Percentiles rank a stretch among this genome's conserved stretches.
These are phyloP conservation scores for Adelognathus sp. DNA, from an alignment of 2,888 invertebrate genomes.

Conservation along the genomic window DNA sequence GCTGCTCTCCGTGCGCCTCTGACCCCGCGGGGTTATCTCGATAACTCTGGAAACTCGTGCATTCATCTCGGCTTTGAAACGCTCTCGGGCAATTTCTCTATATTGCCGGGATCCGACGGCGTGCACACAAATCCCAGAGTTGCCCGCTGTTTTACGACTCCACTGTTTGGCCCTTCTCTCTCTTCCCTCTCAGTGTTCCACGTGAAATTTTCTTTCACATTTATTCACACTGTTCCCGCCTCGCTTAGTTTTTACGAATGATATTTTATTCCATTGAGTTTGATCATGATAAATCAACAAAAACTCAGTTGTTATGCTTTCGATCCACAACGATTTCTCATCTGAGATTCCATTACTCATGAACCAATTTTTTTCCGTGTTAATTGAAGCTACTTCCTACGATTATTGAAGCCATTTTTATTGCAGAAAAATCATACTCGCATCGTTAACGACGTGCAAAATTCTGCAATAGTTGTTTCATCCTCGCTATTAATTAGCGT, in stretches of 20 bases:
- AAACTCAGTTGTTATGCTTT: too few species aligned
- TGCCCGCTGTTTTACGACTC: constrained; percentile 32
- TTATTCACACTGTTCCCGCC: constrained; percentile 21
- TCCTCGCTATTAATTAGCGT: background rate
- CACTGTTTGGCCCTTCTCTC: constrained; percentile 17
- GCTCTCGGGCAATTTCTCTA: background rate
- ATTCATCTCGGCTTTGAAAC: constrained; percentile 11
- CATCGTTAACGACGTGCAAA: background rate
- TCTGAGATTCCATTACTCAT: too few species aligned
- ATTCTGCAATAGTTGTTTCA: background rate
- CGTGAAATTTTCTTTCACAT: constrained; percentile 1
- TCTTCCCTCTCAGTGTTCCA: background rate
- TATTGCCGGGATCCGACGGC: constrained; percentile 56
- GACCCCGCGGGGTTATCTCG: constrained; percentile 48
- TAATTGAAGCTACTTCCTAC: too few species aligned
- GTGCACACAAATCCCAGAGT: background rate
- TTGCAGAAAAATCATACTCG: background rate
- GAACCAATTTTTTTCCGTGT: too few species aligned
- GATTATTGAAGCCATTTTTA: background rate
- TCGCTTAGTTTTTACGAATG: constrained; percentile 18
- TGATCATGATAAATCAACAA: background rate
- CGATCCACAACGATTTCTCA: too few species aligned
- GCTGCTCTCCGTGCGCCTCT: constrained; percentile 19
- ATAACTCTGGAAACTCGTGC: constrained; percentile 41
- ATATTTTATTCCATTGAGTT: too few species aligned